Base-by-base conservation (phyloP, 2,797 vertebrate genomes). In the Megaceryle alcyon region DNA sequence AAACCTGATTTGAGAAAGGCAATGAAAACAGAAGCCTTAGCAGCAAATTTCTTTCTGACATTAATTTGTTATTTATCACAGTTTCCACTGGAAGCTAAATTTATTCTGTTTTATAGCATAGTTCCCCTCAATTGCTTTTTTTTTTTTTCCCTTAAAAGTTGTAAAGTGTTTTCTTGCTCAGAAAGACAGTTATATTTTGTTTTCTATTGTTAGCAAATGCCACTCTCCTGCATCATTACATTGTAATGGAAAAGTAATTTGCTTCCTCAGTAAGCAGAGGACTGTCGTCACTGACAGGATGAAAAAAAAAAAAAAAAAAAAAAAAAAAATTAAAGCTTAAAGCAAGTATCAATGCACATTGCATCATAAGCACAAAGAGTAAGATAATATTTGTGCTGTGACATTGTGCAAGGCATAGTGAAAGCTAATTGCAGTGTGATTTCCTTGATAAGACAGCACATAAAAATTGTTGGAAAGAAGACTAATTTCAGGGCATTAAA, bases 341-440 rank as follows among this genome's bases (percentile, higher is more conserved):
- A 94, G 39, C 5, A 91, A 85, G 91, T 89, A 94, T 72, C 86
- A 75, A 75, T 85, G 82, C 82, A n/a, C 37, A 2, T 76, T 57
- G 59, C 28, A 83, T n/a, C 3, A 3, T 61, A 71, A 78, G 35
- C 44, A 19, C 18, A 82, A 93, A 88, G 56, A 28, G 64, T 71
- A 83, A 76, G 70, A n/a, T 46, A 71, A 18, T 46, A 22, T 72
- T 92, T 92, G 91, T 57, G 51, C 85, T 41, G 41, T 39, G 71
- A 96, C 70, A 79, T 46, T 64, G 41, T 41, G 43, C 69, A 35
- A 72, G 81, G 91, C 28, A 25, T 5, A 68, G 69, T 39, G 88
- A 97, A 94, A 96, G 93, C 89, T 96, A 97, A 96, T 92, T 96
- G 91, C n/a, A 12, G 37, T 86, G 75, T 93, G 94, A 87, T 82